These are phyloP conservation scores for Sminthurides bifidus DNA, from an alignment of 1,140 invertebrate species.

Conservation along the genomic window DNA sequence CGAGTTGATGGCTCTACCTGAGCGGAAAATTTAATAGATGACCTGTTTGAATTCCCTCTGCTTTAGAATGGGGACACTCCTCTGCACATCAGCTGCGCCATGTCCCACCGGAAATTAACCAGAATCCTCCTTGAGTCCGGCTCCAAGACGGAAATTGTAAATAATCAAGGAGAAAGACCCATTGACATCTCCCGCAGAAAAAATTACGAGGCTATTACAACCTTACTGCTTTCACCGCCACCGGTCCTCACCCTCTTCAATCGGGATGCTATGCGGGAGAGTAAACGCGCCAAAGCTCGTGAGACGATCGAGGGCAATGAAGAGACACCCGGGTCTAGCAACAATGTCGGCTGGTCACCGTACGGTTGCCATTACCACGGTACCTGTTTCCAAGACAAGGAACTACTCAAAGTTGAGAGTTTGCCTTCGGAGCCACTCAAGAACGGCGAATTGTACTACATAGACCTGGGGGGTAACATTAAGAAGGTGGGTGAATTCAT, in stretches of 20 bases:
- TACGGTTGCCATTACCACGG: constrained; percentile 82
- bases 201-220: constrained; percentile 65
- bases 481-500: constrained; percentile 49
- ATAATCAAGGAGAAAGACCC: constrained; percentile 69
- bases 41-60: too few species aligned
- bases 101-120: constrained; percentile 63
- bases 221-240: constrained; percentile 54
- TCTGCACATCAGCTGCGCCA: constrained; percentile 82
- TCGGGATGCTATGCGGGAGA: constrained; percentile 5
- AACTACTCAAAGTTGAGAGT: constrained; percentile 50
- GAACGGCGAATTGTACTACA: constrained; percentile 84
- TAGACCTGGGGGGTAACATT: constrained; percentile 91
- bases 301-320: constrained; percentile 35
- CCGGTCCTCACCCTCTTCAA: constrained; percentile 14
- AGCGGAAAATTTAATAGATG: too few species aligned
- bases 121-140: constrained; percentile 55
- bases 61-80: constrained; percentile 81
- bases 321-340: constrained; percentile 38
- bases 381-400: constrained; percentile 39
- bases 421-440: constrained; percentile 70
- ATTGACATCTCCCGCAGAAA: constrained; percentile 80
- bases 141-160: constrained; percentile 6
- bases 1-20: too few species aligned
- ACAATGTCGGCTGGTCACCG: constrained; percentile 58
- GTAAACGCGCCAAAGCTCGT: constrained; percentile 18